Base-by-base conservation (phyloP, 2,888 invertebrate species). In the Mythimna pallens region DNA sequence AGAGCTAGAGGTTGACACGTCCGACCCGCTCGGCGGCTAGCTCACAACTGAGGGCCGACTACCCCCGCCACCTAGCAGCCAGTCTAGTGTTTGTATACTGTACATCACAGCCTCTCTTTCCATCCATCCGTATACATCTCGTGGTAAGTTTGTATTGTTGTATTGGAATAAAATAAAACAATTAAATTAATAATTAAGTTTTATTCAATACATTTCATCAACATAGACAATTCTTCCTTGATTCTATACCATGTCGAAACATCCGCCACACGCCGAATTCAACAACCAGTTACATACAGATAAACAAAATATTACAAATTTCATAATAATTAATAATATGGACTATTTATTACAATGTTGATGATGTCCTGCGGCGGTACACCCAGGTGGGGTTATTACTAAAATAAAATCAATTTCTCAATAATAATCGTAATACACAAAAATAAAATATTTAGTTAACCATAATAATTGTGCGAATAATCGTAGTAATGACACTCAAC, bases 401-500 rank as follows among this genome's bases (percentile, higher is more conserved):
- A 71, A 77, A 82, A 76, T 73, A 77, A 81, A 81, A 75, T 80
- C 22, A 76, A 73, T 73, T 65, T 77, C 36, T 76, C 78, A 79
- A 81, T 80, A 77, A 83, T 73, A 85, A 75, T 73, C 54, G 64
- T 76, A 80, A 70, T 81, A 85, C 71, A 84, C 71, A 81, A 82
- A 83, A 80, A 82, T 81, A 79, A 82, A 77, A 84, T 77, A 83
- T 73, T 79, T 73, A 82, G 81, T 78, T 83, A 73, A 82, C 78
- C 79, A 86, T 83, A 84, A 88, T 87, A 89, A 88, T 93, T 93
- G 93, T 93, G 93, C 93, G 93, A 91, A 88, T 87, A 84, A 88
- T 82, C 74, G 70, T 76, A 83, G 40, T 43, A 82, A 84, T 85
- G 88, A 90, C 87, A 88, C 87, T 82, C 89, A 89, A 91, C 88